A percentile compares a stretch with the other conserved stretches of the same genome.
These are phyloP conservation scores for Cyanoliseus patagonus DNA, from an alignment of 2,113 vertebrate species.

Conservation along the genomic window DNA sequence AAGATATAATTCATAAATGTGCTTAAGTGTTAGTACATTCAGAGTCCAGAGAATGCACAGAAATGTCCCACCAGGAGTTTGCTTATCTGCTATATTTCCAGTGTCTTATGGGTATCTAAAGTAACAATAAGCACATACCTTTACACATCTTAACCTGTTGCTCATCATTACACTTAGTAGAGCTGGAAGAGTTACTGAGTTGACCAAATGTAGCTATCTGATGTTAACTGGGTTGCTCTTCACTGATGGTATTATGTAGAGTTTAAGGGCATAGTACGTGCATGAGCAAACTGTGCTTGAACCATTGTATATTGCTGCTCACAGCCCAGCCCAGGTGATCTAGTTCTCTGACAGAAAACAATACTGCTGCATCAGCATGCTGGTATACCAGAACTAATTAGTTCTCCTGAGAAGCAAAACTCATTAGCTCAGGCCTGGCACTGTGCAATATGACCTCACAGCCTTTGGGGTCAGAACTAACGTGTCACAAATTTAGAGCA, in stretches of 20 bases:
- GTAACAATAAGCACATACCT: background rate
- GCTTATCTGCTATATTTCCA: background rate
- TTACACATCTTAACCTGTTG: background rate
- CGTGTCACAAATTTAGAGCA: background rate
- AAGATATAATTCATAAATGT: background rate
- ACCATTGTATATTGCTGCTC: background rate
- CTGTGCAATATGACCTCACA: background rate
- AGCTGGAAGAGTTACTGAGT: background rate
- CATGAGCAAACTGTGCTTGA: background rate
- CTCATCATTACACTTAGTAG: background rate
- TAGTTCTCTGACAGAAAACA: background rate
- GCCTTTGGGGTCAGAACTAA: background rate
- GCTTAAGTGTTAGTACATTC: background rate
- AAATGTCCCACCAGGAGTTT: background rate
- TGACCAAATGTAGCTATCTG: background rate
- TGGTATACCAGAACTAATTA: slow-evolving; percentile 20
- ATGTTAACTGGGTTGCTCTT: background rate
- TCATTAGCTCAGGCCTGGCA: background rate
- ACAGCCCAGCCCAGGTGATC: background rate
- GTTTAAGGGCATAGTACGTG: background rate
- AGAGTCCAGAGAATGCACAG: background rate
- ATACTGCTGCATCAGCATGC: background rate
- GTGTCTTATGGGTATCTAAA: background rate
- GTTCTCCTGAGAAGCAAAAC: slow-evolving; percentile 22
- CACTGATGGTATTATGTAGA: background rate